Percentiles rank a stretch among this genome's conserved stretches.
Conservation (phyloP, 2,113 vertebrate genomes). For the Verasper variegatus region DNA sequence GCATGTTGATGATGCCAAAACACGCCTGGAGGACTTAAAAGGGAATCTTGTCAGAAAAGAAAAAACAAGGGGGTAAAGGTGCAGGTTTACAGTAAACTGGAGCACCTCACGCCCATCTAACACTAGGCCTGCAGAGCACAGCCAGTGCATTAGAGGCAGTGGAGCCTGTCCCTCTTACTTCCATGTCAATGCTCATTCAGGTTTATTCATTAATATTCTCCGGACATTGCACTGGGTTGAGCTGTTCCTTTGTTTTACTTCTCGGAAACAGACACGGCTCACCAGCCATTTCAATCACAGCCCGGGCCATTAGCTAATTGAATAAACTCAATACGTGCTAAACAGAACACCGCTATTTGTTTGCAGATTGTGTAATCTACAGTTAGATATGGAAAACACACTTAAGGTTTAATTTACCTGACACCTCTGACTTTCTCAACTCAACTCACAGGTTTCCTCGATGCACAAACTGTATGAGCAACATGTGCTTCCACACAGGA, state of each 20-base stretch:
- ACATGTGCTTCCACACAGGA: constrained; percentile 35
- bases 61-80: constrained; percentile 3
- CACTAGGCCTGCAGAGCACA: constrained; percentile 17
- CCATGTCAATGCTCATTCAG: constrained; percentile 72
- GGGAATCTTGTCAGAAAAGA: background rate
- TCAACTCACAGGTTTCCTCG: background rate
- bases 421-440: background rate
- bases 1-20: constrained; percentile 39
- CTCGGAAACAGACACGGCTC: background rate
- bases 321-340: constrained; percentile 21
- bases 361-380: constrained; percentile 12
- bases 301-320: constrained; percentile 27
- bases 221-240: constrained; percentile 55
- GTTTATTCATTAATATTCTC: constrained; percentile 78
- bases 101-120: constrained; percentile 20
- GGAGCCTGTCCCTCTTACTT: constrained; percentile 35
- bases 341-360: background rate
- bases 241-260: constrained; percentile 59
- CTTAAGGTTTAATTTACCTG: background rate
- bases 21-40: constrained; percentile 43
- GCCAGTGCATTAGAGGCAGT: constrained; percentile 9
- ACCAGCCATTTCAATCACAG: constrained; percentile 13
- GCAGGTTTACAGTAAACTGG: constrained; percentile 50
- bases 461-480: constrained; percentile 25
- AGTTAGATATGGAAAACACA: background rate